These are phyloP conservation scores for Brachionichthys hirsutus DNA, from an alignment of 2,113 vertebrate species.

Conservation along the genomic window DNA sequence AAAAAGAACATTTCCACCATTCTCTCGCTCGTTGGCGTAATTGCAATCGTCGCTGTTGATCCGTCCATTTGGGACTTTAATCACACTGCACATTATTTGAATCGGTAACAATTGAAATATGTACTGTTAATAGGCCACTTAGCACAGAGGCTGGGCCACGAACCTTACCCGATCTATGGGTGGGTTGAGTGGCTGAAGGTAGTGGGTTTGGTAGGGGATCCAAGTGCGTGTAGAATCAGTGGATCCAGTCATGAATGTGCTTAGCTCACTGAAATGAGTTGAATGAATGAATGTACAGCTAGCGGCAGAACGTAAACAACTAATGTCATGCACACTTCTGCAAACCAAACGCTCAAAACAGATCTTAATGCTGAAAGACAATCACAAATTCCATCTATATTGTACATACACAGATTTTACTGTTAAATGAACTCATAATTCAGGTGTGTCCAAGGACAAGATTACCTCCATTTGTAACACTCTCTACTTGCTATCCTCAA, in stretches of 20 bases:
- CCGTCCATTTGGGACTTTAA: not conserved
- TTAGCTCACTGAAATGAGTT: conserved; percentile 8
- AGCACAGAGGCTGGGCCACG: conserved; percentile 9
- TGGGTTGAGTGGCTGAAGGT: not conserved
- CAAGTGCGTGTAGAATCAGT: conserved; percentile 1
- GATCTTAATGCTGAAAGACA: conserved; percentile 67
- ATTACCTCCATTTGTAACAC: conserved; percentile 31
- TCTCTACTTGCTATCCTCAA: conserved; percentile 26
- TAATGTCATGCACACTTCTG: conserved; percentile 11
- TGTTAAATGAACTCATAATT: conserved; percentile 33
- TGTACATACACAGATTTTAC: not conserved
- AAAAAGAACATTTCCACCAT: not conserved
- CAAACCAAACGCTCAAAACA: conserved; percentile 52
- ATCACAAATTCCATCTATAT: conserved; percentile 50
- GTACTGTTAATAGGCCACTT: conserved; percentile 6
- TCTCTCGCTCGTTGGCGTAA: conserved; percentile 16
- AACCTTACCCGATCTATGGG: conserved; percentile 13
- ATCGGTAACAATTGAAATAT: conserved; percentile 46
- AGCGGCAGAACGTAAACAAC: not conserved
- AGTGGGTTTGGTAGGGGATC: not conserved
- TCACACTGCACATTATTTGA: conserved; percentile 1
- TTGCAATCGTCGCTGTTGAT: conserved; percentile 7
- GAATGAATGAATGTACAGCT: conserved; percentile 48
- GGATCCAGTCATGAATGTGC: conserved; percentile 17
- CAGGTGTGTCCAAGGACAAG: conserved; percentile 14